Conservation (phyloP, 1,140 invertebrate genomes). For the Drosophila fuyamai region DNA sequence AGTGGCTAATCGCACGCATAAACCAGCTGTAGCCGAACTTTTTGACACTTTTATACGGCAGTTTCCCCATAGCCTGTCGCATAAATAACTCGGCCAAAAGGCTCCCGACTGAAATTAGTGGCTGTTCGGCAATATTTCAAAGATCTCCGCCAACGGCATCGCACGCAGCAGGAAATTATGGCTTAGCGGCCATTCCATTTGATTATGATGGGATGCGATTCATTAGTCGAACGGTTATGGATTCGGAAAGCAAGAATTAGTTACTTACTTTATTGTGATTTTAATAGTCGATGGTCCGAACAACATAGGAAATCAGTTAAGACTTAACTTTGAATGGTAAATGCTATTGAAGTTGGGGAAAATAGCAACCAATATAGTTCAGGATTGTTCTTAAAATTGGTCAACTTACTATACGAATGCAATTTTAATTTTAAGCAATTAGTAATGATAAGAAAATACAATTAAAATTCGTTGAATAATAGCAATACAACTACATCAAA, state of each 20-base stretch:
- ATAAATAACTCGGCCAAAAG: slow-evolving; percentile 76
- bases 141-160: slow-evolving; percentile 49
- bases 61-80: slow-evolving; percentile 72
- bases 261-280: slow-evolving; percentile 26
- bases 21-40: slow-evolving; percentile 63
- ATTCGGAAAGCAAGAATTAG: slow-evolving; percentile 13
- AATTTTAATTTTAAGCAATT: too few relatives aligned
- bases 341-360: background rate
- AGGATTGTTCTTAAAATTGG: too few relatives aligned
- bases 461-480: too few relatives aligned
- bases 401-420: too few relatives aligned
- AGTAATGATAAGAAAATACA: too few relatives aligned
- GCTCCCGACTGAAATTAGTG: slow-evolving; percentile 69
- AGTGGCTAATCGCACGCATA: slow-evolving; percentile 63
- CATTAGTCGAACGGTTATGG: slow-evolving; percentile 36
- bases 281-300: background rate
- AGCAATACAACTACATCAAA: too few relatives aligned
- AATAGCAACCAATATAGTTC: too few relatives aligned
- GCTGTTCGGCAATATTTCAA: slow-evolving; percentile 59
- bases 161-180: slow-evolving; percentile 54
- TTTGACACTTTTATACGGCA: slow-evolving; percentile 83
- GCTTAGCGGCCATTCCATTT: slow-evolving; percentile 21
- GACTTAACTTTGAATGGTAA: background rate
- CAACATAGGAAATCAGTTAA: background rate
- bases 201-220: slow-evolving; percentile 36